Conservation (phyloP, 2,113 vertebrate genomes). For the Gopherus flavomarginatus region DNA sequence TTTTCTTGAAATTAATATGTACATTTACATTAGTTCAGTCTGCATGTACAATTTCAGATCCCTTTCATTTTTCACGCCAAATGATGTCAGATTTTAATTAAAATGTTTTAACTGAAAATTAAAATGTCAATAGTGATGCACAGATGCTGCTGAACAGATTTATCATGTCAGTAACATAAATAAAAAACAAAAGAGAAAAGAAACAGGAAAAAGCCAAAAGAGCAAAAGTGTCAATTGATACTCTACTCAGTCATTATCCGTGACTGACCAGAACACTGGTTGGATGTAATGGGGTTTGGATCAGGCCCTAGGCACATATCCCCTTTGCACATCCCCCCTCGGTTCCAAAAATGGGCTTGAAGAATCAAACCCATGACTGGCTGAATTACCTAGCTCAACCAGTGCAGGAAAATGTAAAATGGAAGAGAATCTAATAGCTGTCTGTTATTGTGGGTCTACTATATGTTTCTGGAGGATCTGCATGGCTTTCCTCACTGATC, state of each 20-base stretch:
- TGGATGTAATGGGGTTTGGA: not conserved
- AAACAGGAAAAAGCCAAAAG: not conserved
- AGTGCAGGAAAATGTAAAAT: not conserved
- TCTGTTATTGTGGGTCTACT: accelerated
- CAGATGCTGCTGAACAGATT: conserved; percentile 34
- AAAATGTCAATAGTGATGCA: conserved; percentile 58
- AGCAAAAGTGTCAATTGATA: not conserved
- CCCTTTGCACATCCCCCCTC: not conserved
- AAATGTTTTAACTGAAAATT: conserved; percentile 68
- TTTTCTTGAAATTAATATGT: conserved; percentile 21
- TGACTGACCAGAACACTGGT: not conserved
- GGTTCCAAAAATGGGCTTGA: not conserved
- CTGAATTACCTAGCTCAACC: not conserved
- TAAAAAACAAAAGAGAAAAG: not conserved
- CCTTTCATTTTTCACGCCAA: conserved; percentile 59
- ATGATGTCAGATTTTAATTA: conserved; percentile 66
- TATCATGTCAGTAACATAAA: not conserved
- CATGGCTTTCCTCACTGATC: not conserved
- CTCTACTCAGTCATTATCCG: not conserved
- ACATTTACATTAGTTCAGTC: conserved; percentile 7
- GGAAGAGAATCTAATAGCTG: not conserved
- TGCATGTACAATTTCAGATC: conserved; percentile 16
- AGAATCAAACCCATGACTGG: not conserved
- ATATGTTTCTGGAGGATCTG: not conserved
- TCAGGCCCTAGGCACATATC: not conserved